phyloP scores from a whole-genome alignment of 2,888 invertebrate genomes.

The Calliopum simillimum region DNA sequence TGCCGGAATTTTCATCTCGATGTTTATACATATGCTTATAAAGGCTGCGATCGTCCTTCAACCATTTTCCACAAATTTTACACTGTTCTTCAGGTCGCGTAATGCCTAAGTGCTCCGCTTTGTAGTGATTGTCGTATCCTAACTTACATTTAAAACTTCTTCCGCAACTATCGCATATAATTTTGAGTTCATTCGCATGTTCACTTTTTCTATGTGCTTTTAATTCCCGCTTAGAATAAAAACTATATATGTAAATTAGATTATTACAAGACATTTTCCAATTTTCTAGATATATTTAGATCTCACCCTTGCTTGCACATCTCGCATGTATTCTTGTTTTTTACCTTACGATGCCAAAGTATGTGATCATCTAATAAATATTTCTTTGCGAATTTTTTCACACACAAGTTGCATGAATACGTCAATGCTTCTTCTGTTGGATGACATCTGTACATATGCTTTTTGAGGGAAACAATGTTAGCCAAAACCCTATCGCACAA shows the following conservation, averaged over 20 bases:
- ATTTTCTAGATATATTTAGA: neutral
- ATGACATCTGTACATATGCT: slow-evolving; percentile 33
- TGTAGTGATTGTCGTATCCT: slow-evolving; percentile 54
- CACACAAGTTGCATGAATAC: slow-evolving; percentile 48
- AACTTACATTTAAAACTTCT: slow-evolving; percentile 53
- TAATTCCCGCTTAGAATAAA: slow-evolving; percentile 12
- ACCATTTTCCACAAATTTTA: slow-evolving; percentile 51
- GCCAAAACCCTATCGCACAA: slow-evolving; percentile 33
- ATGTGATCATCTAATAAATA: slow-evolving; percentile 55
- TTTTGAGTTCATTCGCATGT: no score
- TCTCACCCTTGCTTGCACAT: neutral
- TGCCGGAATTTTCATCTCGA: slow-evolving; percentile 52
- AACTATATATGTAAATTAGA: neutral
- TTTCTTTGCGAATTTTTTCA: slow-evolving; percentile 54
- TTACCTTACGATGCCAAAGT: slow-evolving; percentile 50
- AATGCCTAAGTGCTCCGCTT: slow-evolving; percentile 52
- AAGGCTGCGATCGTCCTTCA: slow-evolving; percentile 52
- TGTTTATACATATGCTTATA: slow-evolving; percentile 52
- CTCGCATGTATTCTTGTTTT: neutral
- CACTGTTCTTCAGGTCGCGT: slow-evolving; percentile 54
- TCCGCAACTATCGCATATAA: slow-evolving; percentile 57
- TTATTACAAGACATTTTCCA: neutral
- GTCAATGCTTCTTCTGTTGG: slow-evolving; percentile 21
- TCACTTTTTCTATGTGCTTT: neutral
- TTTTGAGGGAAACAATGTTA: slow-evolving; percentile 33